phyloP scores from a whole-genome alignment of 1,140 invertebrate species.

The Camponotus pennsylvanicus region DNA sequence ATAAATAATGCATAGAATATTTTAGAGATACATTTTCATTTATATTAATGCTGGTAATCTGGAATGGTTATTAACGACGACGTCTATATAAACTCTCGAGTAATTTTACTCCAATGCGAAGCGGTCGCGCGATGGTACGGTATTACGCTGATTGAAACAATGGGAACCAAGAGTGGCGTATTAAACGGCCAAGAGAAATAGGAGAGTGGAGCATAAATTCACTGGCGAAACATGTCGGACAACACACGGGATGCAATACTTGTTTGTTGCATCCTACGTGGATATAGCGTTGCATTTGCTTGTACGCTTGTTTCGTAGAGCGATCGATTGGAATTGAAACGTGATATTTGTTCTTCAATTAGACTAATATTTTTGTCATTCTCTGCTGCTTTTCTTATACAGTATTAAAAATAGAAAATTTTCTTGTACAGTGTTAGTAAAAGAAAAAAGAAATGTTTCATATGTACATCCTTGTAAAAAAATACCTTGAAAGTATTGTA shows the following conservation, averaged over 20 bases:
- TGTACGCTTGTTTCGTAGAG: conserved; percentile 40
- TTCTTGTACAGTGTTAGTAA: too few species aligned
- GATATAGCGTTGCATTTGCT: conserved; percentile 61
- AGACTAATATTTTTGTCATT: conserved; percentile 65
- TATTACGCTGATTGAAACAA: conserved; percentile 55
- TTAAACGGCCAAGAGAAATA: conserved; percentile 54
- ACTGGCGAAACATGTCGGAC: conserved; percentile 33
- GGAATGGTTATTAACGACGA: conserved; percentile 24
- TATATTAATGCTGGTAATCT: background rate
- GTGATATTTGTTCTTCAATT: conserved; percentile 70
- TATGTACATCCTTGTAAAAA: background rate
- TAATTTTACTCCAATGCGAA: conserved; percentile 32
- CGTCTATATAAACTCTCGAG: conserved; percentile 2
- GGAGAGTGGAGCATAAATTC: conserved; percentile 61
- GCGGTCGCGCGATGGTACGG: background rate
- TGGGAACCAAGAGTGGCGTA: conserved; percentile 42
- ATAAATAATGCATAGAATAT: background rate
- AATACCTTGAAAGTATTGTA: background rate
- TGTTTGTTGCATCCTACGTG: conserved; percentile 64
- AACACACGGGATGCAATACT: conserved; percentile 43
- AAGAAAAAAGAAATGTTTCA: background rate
- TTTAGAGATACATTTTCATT: conserved; percentile 1
- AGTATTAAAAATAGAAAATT: background rate
- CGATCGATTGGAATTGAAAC: conserved; percentile 72
- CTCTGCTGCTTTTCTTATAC: background rate